A percentile compares a stretch with the other conserved stretches of the same genome.
Conservation (phyloP, 2,797 vertebrate species). For the Geotrypetes seraphini region DNA sequence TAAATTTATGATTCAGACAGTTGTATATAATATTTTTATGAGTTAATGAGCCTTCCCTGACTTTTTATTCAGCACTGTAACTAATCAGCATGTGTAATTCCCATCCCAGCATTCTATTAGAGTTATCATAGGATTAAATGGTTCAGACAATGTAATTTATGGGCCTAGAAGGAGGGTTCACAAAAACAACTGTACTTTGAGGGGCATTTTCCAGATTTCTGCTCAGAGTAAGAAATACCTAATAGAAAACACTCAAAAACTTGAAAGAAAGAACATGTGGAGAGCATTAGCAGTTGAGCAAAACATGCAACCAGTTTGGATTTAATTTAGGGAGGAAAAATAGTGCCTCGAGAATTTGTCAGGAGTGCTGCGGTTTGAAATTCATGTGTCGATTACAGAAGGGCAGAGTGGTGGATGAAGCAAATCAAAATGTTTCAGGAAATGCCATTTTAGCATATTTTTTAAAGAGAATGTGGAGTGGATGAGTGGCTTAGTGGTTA, state of each 20-base stretch:
- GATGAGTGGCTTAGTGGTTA: too few relatives aligned
- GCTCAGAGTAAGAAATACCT: conserved; percentile 22
- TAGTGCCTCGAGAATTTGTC: conserved; percentile 33
- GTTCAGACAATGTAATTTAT: background rate
- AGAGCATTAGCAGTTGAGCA: conserved; percentile 33
- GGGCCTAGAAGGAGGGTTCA: background rate
- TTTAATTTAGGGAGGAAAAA: conserved; percentile 40
- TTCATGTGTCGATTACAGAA: conserved; percentile 13
- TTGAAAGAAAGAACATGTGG: conserved; percentile 25
- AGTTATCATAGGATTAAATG: background rate
- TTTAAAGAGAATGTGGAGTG: conserved; percentile 19
- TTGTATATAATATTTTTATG: too few relatives aligned
- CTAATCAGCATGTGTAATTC: too few relatives aligned
- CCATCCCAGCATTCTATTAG: too few relatives aligned
- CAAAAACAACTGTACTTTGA: conserved; percentile 8
- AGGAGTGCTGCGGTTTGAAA: conserved; percentile 22
- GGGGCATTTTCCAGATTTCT: conserved; percentile 21
- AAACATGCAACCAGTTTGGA: conserved; percentile 21
- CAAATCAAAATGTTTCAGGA: conserved; percentile 19
- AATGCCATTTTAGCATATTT: conserved; percentile 14
- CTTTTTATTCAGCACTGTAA: too few relatives aligned
- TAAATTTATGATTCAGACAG: too few relatives aligned
- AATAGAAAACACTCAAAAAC: conserved; percentile 30
- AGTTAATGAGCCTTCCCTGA: too few relatives aligned
- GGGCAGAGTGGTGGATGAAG: conserved; percentile 17